phyloP scores from a whole-genome alignment of 2,797 vertebrate genomes.

The Melanitta fusca region DNA sequence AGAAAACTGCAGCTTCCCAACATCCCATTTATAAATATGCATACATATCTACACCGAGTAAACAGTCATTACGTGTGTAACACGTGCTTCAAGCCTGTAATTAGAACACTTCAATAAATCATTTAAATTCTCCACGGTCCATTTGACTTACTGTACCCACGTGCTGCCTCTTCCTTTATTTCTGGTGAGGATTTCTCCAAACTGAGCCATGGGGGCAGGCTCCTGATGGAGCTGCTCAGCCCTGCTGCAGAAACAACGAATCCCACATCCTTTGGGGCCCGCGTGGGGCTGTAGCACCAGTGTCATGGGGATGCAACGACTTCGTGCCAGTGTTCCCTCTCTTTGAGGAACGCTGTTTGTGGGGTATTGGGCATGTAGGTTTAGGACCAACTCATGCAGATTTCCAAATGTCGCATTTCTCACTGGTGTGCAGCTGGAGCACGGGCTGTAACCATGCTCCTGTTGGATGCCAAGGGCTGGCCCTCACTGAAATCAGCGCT shows the following conservation, averaged over 20 bases:
- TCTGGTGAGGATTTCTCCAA: neutral
- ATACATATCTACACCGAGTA: neutral
- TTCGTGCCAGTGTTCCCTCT: accelerated
- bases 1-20: neutral
- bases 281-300: accelerated
- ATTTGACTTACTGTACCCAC: accelerated
- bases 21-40: neutral
- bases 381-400: accelerated
- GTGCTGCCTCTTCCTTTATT: neutral
- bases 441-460: accelerated
- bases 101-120: neutral
- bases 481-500: accelerated
- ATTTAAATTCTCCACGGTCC: neutral
- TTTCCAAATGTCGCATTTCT: accelerated
- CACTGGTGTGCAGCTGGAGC: neutral
- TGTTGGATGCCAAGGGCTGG: neutral
- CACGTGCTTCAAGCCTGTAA: neutral
- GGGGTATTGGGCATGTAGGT: accelerated
- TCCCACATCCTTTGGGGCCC: accelerated
- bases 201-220: accelerated
- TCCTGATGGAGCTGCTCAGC: neutral
- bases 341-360: accelerated
- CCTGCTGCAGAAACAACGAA: neutral
- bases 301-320: accelerated
- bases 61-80: neutral